Base-by-base conservation (phyloP, 2,888 invertebrate genomes). In the Sinhomidia bicolor region DNA sequence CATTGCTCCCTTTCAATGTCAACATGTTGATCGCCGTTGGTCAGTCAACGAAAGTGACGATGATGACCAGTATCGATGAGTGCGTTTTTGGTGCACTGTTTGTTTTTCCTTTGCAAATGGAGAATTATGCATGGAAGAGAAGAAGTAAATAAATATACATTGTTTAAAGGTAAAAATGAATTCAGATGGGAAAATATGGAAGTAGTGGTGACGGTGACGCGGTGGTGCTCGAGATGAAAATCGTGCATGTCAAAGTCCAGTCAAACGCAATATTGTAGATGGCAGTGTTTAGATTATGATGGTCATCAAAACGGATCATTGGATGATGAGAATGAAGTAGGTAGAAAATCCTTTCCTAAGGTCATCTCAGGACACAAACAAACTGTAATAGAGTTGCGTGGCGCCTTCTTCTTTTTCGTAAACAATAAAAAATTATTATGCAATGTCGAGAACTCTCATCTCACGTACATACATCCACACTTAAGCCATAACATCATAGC, bases 161-260 rank as follows among this genome's bases (percentile, higher is more conserved):
- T n/a, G n/a, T n/a, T n/a, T n/a, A n/a, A n/a, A n/a, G n/a, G n/a
- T n/a, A n/a, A n/a, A n/a, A n/a, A n/a, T n/a, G n/a, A n/a, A n/a
- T n/a, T n/a, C n/a, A n/a, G n/a, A n/a, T n/a, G n/a, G n/a, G n/a
- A n/a, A n/a, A n/a, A n/a, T n/a, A n/a, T n/a, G n/a, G n/a, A n/a
- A n/a, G n/a, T n/a, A n/a, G n/a, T n/a, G n/a, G n/a, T n/a, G n/a
- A n/a, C n/a, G n/a, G n/a, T n/a, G n/a, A n/a, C n/a, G n/a, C n/a
- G n/a, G n/a, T n/a, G n/a, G 5, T 36, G 36, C 36, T 36, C 36
- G 47, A 47, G 12, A 12, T 20, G 20, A 57, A 62, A 62, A 62
- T 62, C 62, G 29, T 62, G 62, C 62, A 62, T 12, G 62, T 62
- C 62, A 57, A n/a, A 62, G 26, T 62, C 62, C 62, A 62, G 62